Conservation (phyloP, 2,113 vertebrate genomes). For the Polyodon spathula region DNA sequence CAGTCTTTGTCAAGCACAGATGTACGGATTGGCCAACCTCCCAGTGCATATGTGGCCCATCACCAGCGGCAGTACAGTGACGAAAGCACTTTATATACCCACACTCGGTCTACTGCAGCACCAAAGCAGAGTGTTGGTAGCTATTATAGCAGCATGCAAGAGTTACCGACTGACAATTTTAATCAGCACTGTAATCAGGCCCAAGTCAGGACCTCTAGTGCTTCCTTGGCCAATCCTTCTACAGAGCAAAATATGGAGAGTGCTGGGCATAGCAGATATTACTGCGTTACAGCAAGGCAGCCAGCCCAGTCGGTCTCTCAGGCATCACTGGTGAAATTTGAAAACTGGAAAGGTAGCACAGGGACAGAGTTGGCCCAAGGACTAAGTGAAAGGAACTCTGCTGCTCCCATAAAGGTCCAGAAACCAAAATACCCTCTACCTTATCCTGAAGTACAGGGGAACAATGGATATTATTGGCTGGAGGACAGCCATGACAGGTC, state of each 20-base stretch:
- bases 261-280: constrained; percentile 48
- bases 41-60: constrained; percentile 33
- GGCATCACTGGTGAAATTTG: constrained; percentile 36
- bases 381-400: constrained; percentile 36
- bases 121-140: constrained; percentile 43
- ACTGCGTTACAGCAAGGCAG: constrained; percentile 53
- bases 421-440: constrained; percentile 47
- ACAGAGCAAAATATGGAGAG: constrained; percentile 49
- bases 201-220: constrained; percentile 34
- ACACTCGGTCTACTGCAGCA: constrained; percentile 28
- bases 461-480: constrained; percentile 30
- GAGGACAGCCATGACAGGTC: constrained; percentile 25
- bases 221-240: constrained; percentile 26
- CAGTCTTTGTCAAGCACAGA: constrained; percentile 70
- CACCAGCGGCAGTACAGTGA: constrained; percentile 70
- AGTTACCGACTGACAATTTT: constrained; percentile 38
- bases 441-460: constrained; percentile 43
- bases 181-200: constrained; percentile 31
- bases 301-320: constrained; percentile 43
- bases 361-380: constrained; percentile 19
- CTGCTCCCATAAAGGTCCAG: constrained; percentile 27
- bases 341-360: constrained; percentile 40
- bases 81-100: constrained; percentile 61
- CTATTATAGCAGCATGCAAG: constrained; percentile 51
- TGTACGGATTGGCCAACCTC: constrained; percentile 44